A percentile compares a stretch with the other conserved stretches of the same genome.
Evolutionary conservation across 2,113 vertebrate genomes (phyloP).

Genomic region (Anhinga rufa): DNA sequence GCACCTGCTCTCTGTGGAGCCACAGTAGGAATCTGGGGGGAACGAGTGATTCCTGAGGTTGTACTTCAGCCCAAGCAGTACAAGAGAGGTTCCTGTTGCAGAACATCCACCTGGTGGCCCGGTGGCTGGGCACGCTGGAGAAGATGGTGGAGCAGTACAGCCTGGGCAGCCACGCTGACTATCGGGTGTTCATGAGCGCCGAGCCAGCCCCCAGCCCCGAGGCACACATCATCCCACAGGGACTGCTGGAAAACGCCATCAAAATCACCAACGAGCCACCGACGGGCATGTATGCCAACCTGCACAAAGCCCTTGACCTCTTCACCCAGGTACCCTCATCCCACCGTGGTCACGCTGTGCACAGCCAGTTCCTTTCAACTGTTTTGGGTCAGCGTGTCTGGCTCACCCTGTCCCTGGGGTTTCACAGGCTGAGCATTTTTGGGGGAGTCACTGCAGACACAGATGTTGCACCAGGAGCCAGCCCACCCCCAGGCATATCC

Average conservation of each 20-base stretch:
- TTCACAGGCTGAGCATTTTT: background rate
- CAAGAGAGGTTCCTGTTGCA: background rate
- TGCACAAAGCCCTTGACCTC: conserved; percentile 76
- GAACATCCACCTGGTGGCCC: conserved; percentile 78
- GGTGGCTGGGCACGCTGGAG: conserved; percentile 71
- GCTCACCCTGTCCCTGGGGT: background rate
- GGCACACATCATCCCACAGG: conserved; percentile 72
- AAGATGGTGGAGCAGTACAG: conserved; percentile 69
- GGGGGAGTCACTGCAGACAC: background rate
- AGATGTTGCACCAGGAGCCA: background rate
- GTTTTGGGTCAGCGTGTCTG: accelerated
- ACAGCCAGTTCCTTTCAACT: background rate
- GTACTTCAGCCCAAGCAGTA: background rate
- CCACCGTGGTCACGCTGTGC: accelerated
- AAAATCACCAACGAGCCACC: conserved; percentile 78
- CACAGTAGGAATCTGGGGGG: background rate
- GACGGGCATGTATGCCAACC: conserved; percentile 70
- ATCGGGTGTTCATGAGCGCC: conserved; percentile 70
- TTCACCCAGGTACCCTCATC: conserved; percentile 66
- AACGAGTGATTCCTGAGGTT: accelerated
- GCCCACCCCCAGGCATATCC: accelerated
- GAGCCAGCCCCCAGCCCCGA: conserved; percentile 69
- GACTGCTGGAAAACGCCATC: conserved; percentile 75
- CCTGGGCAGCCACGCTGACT: conserved; percentile 45
- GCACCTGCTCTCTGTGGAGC: background rate